Evolutionary conservation across 2,797 vertebrate genomes (phyloP).

Genomic region (Enteromius anoplus): DNA sequence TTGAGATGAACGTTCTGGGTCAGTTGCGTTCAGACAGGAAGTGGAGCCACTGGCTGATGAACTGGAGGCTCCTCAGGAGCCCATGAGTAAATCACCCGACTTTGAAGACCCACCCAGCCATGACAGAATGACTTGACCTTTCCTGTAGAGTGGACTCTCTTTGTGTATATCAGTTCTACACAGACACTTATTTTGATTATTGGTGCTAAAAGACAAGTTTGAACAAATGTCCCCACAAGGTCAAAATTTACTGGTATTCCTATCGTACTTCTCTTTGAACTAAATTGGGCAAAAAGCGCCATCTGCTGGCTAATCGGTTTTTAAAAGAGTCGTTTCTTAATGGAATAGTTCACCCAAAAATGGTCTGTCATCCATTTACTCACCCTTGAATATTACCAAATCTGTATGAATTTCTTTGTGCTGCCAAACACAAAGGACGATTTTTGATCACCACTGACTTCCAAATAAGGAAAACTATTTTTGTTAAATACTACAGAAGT

Average conservation of each 20-base stretch:
- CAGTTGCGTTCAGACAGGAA: not conserved
- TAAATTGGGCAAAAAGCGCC: not conserved
- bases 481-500: too few relatives aligned
- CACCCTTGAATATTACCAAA: too few relatives aligned
- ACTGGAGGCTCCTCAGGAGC: not conserved
- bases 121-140: not conserved
- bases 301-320: not conserved
- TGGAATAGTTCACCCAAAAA: too few relatives aligned
- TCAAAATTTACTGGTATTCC: too few relatives aligned
- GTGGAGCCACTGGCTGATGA: not conserved
- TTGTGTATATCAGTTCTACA: not conserved
- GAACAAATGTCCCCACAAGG: not conserved
- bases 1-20: constrained; percentile 50
- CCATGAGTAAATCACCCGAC: not conserved
- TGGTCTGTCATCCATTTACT: too few relatives aligned
- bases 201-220: not conserved
- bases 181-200: not conserved
- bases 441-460: too few relatives aligned
- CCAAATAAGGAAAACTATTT: too few relatives aligned
- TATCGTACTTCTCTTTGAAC: not conserved
- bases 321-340: not conserved
- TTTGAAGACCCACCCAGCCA: not conserved
- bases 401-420: too few relatives aligned
- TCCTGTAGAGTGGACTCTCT: not conserved
- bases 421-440: too few relatives aligned